phyloP scores from a whole-genome alignment of 2,113 vertebrate species.

The Apaloderma vittatum region DNA sequence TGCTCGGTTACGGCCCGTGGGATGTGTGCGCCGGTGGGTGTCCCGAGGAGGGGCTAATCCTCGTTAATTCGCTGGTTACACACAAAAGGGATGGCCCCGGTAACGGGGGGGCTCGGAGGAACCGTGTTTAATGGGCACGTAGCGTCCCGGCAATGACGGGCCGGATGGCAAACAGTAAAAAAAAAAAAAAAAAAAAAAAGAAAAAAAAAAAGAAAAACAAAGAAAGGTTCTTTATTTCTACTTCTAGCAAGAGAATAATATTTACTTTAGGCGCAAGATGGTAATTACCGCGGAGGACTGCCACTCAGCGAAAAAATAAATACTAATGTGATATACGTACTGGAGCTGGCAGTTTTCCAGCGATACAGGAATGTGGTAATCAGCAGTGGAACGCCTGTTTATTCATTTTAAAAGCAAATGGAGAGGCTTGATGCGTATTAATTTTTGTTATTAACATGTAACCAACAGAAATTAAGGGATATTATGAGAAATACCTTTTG shows the following conservation, averaged over 20 bases:
- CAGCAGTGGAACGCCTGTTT: slow-evolving; percentile 22
- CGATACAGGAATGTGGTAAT: slow-evolving; percentile 1
- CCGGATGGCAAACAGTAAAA: background rate
- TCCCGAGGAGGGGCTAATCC: background rate
- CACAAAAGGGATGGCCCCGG: slow-evolving; percentile 23
- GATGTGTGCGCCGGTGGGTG: slow-evolving; percentile 8
- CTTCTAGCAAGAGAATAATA: background rate
- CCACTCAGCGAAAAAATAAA: slow-evolving; percentile 3
- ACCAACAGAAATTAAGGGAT: background rate
- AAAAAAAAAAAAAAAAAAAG: too few species aligned
- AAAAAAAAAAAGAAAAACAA: background rate
- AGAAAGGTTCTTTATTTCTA: background rate
- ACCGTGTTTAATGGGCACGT: background rate
- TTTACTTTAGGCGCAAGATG: slow-evolving; percentile 29
- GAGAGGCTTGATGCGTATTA: background rate
- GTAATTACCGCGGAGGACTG: background rate
- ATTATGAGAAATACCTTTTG: background rate
- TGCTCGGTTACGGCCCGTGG: background rate
- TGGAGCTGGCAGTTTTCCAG: slow-evolving; percentile 14
- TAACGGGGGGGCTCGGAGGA: background rate
- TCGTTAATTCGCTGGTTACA: background rate
- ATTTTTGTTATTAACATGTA: background rate
- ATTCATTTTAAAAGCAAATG: slow-evolving; percentile 2
- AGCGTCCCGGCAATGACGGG: background rate
- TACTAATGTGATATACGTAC: background rate